Evolutionary conservation across 2,113 vertebrate species (phyloP).

Genomic region (Campylomormyrus numenius): DNA sequence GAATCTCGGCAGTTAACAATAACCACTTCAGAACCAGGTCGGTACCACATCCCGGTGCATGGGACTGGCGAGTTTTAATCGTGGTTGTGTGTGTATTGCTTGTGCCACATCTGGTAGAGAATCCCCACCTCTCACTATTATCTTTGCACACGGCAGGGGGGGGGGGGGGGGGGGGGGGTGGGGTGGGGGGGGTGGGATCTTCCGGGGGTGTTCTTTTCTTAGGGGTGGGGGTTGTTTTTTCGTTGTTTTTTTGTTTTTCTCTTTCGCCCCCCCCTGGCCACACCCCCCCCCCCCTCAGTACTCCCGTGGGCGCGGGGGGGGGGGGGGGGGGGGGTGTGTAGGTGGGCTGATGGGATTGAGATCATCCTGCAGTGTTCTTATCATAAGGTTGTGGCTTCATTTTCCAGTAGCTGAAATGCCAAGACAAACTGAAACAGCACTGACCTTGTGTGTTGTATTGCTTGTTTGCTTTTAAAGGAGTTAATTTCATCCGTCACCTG

Average conservation of each 20-base stretch:
- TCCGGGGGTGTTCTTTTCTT: too few species aligned
- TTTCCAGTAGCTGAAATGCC: neutral
- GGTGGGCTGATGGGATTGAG: neutral
- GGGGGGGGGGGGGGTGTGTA: neutral
- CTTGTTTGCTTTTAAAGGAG: slow-evolving; percentile 16
- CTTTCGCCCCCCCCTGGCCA: too few species aligned
- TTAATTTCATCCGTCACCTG: slow-evolving; percentile 5
- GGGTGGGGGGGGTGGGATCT: too few species aligned
- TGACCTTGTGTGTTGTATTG: neutral
- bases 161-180: too few species aligned
- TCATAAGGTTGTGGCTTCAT: neutral
- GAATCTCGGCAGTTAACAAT: neutral
- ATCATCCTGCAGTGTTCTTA: neutral
- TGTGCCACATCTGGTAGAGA: neutral
- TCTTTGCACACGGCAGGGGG: neutral
- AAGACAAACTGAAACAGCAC: neutral
- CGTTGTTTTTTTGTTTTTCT: too few species aligned
- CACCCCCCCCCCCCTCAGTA: too few species aligned
- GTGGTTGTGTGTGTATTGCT: neutral
- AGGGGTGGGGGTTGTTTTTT: too few species aligned
- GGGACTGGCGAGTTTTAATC: neutral
- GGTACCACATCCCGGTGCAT: neutral
- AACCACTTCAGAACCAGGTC: neutral
- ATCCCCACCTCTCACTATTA: neutral
- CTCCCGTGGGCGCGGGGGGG: too few species aligned